A percentile compares a stretch with the other conserved stretches of the same genome.
phyloP scores from a whole-genome alignment of 2,797 vertebrate species.

The Streptopelia turtur region DNA sequence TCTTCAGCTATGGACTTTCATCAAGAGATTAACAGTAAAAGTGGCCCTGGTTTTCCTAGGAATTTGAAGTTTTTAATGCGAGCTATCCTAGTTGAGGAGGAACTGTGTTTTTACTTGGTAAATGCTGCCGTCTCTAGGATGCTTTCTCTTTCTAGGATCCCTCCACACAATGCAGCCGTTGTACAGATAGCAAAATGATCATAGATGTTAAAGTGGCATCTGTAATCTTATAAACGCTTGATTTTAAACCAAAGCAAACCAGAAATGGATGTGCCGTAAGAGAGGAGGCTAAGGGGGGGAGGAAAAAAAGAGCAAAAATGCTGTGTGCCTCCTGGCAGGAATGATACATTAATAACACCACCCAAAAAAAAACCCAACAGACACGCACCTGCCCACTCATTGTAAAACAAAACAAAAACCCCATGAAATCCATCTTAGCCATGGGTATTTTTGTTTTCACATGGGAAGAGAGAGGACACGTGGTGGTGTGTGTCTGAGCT shows the following conservation, averaged over 20 bases:
- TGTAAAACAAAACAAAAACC: too few relatives aligned
- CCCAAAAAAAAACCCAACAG: background rate
- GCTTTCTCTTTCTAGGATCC: background rate
- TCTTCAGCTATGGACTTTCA: background rate
- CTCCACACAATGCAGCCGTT: background rate
- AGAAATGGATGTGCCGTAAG: background rate
- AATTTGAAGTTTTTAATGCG: background rate
- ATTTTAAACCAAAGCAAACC: background rate
- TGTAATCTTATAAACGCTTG: background rate
- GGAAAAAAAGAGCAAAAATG: background rate
- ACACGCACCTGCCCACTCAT: too few relatives aligned
- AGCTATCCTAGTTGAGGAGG: background rate
- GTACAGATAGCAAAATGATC: background rate
- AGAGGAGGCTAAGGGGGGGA: background rate
- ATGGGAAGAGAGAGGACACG: background rate
- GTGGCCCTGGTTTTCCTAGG: background rate
- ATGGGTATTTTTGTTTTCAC: background rate
- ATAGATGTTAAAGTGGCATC: background rate
- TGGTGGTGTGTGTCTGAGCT: background rate
- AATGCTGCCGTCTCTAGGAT: background rate
- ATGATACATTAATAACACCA: background rate
- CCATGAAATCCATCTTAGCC: background rate
- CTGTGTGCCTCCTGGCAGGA: background rate
- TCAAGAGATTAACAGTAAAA: background rate
- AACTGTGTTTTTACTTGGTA: background rate